These are phyloP conservation scores for Hypomecis punctinalis DNA, from an alignment of 2,888 invertebrate genomes.

Conservation along the genomic window DNA sequence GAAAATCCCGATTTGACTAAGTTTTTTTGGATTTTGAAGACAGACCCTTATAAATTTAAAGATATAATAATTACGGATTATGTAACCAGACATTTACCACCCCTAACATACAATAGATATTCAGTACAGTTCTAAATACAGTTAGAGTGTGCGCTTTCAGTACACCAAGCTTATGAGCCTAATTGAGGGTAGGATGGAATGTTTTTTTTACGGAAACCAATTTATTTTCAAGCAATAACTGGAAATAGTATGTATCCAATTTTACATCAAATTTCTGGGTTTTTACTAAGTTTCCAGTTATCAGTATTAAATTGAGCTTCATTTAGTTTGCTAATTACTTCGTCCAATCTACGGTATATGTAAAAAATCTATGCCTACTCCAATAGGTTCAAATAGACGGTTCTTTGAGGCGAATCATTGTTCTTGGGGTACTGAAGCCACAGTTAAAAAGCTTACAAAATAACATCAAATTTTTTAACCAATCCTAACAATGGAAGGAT, in stretches of 20 bases:
- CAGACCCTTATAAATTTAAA: conserved; percentile 19
- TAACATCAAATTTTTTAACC: conserved; percentile 33
- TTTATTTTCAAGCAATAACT: conserved; percentile 27
- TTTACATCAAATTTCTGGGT: not conserved
- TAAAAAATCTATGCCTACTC: conserved; percentile 38
- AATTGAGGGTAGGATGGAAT: conserved; percentile 40
- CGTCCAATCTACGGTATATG: conserved; percentile 8
- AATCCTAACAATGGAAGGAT: conserved; percentile 55
- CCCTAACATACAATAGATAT: conserved; percentile 40
- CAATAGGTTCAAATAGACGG: conserved; percentile 38
- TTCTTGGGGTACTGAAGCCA: conserved; percentile 40
- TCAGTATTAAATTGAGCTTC: conserved; percentile 2
- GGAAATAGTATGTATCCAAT: conserved; percentile 2
- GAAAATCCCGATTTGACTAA: conserved; percentile 19
- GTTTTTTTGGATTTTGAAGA: conserved; percentile 21
- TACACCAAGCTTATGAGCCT: conserved; percentile 30
- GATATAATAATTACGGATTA: conserved; percentile 26
- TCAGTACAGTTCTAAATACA: conserved; percentile 39
- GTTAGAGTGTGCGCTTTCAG: conserved; percentile 23
- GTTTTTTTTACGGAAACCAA: conserved; percentile 17
- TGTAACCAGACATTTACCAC: conserved; percentile 39
- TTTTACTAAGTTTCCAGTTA: conserved; percentile 7
- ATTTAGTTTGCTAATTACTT: not conserved
- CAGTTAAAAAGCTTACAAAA: conserved; percentile 50
- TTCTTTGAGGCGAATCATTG: conserved; percentile 31